These are phyloP conservation scores for Desmophyllum pertusum DNA, from an alignment of 92 coral and sea anemone species.

Conservation along the genomic window DNA sequence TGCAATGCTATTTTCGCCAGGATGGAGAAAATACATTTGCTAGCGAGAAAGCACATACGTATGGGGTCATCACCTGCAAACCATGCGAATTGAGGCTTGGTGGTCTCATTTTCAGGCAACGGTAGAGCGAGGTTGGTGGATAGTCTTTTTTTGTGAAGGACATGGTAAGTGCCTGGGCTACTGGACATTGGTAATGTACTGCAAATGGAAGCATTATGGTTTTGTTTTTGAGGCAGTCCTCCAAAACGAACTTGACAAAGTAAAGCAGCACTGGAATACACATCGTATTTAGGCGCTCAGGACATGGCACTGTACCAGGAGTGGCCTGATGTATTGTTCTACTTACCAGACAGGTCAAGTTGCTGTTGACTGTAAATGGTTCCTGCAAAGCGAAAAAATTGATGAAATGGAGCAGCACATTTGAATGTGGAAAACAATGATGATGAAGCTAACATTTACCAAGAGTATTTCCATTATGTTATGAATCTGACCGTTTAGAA, in stretches of 20 bases:
- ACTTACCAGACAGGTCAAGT: constrained; percentile 60
- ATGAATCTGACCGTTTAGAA: constrained; percentile 5
- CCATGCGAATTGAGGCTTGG: constrained; percentile 63
- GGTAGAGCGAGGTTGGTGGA: constrained; percentile 70
- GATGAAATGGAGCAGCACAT: too few relatives aligned
- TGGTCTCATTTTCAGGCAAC: constrained; percentile 59
- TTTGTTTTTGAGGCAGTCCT: constrained; percentile 51
- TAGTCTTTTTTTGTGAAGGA: constrained; percentile 49
- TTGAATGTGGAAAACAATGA: constrained; percentile 5
- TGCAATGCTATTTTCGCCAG: constrained; percentile 50
- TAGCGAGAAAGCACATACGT: constrained; percentile 62
- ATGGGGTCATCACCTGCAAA: constrained; percentile 65
- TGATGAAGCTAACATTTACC: constrained; percentile 9
- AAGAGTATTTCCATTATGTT: constrained; percentile 18
- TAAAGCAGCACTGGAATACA: constrained; percentile 72
- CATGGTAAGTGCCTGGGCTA: constrained; percentile 44
- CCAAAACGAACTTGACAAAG: constrained; percentile 72
- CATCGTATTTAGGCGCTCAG: constrained; percentile 65
- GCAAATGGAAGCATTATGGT: constrained; percentile 45
- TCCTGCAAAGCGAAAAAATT: too few relatives aligned
- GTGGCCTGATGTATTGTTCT: constrained; percentile 69
- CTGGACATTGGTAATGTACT: constrained; percentile 61
- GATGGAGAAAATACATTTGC: constrained; percentile 50
- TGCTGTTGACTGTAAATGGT: constrained; percentile 70
- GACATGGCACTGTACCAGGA: constrained; percentile 74